Evolutionary conservation across 2,113 vertebrate species (phyloP).

Genomic region (Orthonyx spaldingii): DNA sequence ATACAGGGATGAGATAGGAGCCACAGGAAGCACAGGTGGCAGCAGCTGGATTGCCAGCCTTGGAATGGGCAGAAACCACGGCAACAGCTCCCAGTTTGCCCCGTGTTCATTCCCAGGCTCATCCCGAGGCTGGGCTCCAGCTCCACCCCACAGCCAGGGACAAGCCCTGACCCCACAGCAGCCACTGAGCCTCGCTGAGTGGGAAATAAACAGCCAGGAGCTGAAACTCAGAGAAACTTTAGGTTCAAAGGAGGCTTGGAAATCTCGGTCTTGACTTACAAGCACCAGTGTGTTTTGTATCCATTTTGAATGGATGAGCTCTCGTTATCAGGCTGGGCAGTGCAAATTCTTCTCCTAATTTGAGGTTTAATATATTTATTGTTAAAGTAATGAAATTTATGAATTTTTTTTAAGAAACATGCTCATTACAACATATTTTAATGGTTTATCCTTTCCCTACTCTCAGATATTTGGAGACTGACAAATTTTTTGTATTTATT

Average conservation of each 20-base stretch:
- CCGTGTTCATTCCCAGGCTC: neutral
- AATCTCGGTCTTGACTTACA: neutral
- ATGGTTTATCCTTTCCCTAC: neutral
- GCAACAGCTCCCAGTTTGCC: neutral
- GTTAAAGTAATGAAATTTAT: neutral
- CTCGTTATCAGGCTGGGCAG: neutral
- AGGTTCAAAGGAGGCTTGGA: neutral
- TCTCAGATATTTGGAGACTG: neutral
- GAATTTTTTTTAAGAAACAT: neutral
- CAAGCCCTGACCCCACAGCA: neutral
- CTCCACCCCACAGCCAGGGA: neutral
- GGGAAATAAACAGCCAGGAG: neutral
- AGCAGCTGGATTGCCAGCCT: neutral
- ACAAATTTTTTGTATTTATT: neutral
- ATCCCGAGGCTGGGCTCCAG: neutral
- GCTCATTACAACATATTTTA: neutral
- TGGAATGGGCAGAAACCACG: neutral
- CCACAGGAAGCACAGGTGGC: fast-evolving
- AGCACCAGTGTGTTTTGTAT: neutral
- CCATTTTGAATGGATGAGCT: neutral
- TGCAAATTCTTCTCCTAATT: neutral
- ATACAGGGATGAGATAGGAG: neutral
- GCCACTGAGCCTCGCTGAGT: neutral
- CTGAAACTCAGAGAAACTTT: neutral
- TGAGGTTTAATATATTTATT: neutral